Conservation (phyloP, 64 coral and sea anemone species). For the Porites australiensis region DNA sequence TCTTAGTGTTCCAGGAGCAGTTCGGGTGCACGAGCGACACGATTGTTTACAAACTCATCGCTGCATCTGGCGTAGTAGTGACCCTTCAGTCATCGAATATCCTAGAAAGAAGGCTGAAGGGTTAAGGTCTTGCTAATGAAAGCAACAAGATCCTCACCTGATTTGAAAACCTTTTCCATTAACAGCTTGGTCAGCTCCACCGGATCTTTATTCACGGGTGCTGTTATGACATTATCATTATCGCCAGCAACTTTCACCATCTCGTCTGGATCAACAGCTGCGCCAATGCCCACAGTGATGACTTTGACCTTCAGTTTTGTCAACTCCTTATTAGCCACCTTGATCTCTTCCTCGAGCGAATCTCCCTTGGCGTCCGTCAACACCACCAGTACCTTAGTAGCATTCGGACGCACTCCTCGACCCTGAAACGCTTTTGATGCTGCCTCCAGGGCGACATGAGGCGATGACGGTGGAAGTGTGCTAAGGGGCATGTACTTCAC, state of each 20-base stretch:
- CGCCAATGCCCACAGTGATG: slow-evolving; percentile 32
- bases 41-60: too few species aligned
- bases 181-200: background rate
- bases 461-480: background rate
- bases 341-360: background rate
- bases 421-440: slow-evolving; percentile 16
- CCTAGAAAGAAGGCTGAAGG: too few species aligned
- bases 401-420: slow-evolving; percentile 27
- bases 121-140: too few species aligned
- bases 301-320: slow-evolving; percentile 9
- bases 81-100: too few species aligned
- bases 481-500: background rate
- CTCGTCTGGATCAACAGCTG: slow-evolving; percentile 15
- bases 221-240: slow-evolving; percentile 43
- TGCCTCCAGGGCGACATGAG: slow-evolving; percentile 27
- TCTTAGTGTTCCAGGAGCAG: too few species aligned
- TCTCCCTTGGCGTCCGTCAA: slow-evolving; percentile 34
- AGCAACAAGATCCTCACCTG: background rate
- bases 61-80: too few species aligned
- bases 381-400: slow-evolving; percentile 47
- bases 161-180: slow-evolving; percentile 43
- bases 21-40: too few species aligned
- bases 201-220: background rate
- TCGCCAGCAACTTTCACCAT: slow-evolving; percentile 9
- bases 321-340: background rate